Base-by-base conservation (phyloP, 1,140 invertebrate genomes). In the Caerostris extrusa region DNA sequence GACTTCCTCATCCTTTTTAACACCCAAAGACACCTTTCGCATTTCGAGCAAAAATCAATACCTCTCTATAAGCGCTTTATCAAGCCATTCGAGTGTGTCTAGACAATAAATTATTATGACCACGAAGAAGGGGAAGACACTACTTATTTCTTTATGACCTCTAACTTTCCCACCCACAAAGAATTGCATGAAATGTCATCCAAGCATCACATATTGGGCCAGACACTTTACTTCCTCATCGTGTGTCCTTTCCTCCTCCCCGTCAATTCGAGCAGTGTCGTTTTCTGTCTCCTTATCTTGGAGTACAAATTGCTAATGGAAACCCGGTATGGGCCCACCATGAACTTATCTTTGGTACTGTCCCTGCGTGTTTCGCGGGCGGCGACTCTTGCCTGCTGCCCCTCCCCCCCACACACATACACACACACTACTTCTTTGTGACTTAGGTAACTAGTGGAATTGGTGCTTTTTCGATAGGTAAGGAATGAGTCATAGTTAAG, bases 241-340 rank as follows among this genome's bases (percentile, higher is more conserved):
- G 50, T 17, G 14, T 61, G n/a, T 19, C n/a, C 85, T n/a, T 12
- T 0, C 12, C 34, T 34, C 10, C 14, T 1, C 14, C 55, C 7
- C 6, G 14, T 57, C 82, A n/a, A 57, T 34, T 56, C 82, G 55
- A 17, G 60, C 64, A 71, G 10, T 69, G 87, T 90, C 19, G 14
- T 90, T 81, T 60, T 55, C 56, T 81, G 50, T 12, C 19, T 81
- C 34, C 67, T 81, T 90, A 90, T 90, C 89, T 34, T 7, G 3
- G 8, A 56, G 55, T 90, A 90, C 89, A 90, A 90, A 90, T 90
- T 90, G 89, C 89, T 90, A 90, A 90, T 90, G 89, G 89, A 90
- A 34, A 71, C 50, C 19, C 56, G 10, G 53, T 69, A 19, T 8
- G 87, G 60, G 87, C 87, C 87, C 89, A 81, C 71, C 89, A 50